Conservation (phyloP, 2,113 vertebrate genomes). For the Nycticebus coucang region DNA sequence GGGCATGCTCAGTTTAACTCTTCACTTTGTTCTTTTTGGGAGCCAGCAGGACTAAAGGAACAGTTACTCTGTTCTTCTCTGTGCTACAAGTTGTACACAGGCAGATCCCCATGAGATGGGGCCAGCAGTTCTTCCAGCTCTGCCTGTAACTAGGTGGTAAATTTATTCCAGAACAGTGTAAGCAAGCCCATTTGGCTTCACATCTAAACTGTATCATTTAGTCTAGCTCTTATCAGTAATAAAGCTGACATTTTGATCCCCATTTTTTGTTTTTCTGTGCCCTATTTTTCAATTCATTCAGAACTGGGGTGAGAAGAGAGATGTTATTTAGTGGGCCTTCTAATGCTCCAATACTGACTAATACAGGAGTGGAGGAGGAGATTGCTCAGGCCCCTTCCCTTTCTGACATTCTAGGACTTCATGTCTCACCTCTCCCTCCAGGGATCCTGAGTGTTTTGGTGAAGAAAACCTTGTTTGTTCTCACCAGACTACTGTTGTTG, state of each 20-base stretch:
- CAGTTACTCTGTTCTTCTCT: neutral
- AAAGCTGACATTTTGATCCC: slow-evolving; percentile 44
- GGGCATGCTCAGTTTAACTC: neutral
- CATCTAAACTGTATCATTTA: neutral
- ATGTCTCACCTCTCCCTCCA: neutral
- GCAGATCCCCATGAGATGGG: neutral
- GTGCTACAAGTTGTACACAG: neutral
- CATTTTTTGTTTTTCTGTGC: neutral
- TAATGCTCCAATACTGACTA: neutral
- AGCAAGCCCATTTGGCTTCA: neutral
- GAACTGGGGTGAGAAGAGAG: neutral
- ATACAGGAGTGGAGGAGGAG: neutral
- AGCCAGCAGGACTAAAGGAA: neutral
- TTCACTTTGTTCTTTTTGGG: neutral
- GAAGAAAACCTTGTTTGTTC: slow-evolving; percentile 68
- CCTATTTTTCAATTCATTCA: slow-evolving; percentile 25
- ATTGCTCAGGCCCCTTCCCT: neutral
- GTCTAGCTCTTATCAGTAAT: neutral
- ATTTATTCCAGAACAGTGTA: neutral
- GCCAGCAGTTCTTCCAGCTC: neutral
- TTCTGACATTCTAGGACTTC: neutral
- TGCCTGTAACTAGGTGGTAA: neutral
- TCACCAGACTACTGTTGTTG: neutral
- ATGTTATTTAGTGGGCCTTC: neutral
- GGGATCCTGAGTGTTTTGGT: neutral